Conservation (phyloP, 1,140 invertebrate genomes). For the Argopecten irradians region DNA sequence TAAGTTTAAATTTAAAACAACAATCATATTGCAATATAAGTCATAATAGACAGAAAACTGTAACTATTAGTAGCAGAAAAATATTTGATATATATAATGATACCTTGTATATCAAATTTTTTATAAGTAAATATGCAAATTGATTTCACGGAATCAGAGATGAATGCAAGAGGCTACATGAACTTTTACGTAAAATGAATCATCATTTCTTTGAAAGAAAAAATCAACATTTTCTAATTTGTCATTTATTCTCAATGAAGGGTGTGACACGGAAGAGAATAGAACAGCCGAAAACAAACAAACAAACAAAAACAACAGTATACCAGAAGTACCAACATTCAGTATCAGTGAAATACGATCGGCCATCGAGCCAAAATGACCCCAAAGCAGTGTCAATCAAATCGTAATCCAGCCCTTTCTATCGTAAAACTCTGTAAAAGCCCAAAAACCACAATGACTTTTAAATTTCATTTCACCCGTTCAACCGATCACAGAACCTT, state of each 20-base stretch:
- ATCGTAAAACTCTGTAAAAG: background rate
- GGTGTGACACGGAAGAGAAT: background rate
- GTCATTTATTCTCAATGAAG: background rate
- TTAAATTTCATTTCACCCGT: background rate
- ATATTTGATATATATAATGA: no score
- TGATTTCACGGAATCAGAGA: no score
- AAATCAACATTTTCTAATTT: background rate
- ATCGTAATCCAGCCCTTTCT: background rate
- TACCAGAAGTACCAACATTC: background rate
- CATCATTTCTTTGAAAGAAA: background rate
- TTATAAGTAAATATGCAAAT: no score
- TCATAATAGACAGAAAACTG: no score
- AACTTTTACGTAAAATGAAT: background rate
- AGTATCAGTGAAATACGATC: background rate
- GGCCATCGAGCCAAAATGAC: background rate
- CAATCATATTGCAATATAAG: no score
- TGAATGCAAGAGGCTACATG: background rate
- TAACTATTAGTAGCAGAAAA: no score
- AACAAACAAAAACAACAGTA: background rate
- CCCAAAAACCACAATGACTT: background rate
- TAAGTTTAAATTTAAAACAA: no score
- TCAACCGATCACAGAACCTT: background rate
- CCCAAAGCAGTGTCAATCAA: constrained; percentile 8
- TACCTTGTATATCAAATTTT: no score
- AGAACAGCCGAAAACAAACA: background rate